phyloP scores from a whole-genome alignment of 2,888 invertebrate genomes.

The Gnatocerus cornutus region DNA sequence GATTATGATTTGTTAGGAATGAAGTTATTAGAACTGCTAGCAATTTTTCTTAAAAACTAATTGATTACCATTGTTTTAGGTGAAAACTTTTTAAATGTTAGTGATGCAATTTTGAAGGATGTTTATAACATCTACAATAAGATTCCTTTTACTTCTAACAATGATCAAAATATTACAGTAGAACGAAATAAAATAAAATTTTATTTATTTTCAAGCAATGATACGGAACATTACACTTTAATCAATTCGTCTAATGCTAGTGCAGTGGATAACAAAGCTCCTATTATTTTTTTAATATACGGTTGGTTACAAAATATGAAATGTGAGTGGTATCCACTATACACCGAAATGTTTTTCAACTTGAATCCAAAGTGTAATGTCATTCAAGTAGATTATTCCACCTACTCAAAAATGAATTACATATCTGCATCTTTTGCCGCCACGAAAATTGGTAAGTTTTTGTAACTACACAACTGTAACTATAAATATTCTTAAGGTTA shows the following conservation, averaged over 20 bases:
- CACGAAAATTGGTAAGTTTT: neutral
- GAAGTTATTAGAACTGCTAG: no score
- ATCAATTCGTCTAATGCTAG: neutral
- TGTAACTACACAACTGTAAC: no score
- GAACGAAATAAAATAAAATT: neutral
- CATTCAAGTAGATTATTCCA: neutral
- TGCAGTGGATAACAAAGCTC: neutral
- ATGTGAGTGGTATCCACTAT: neutral
- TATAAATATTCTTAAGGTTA: no score
- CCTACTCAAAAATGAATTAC: neutral
- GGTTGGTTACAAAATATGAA: neutral
- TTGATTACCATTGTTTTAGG: no score
- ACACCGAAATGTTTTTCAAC: neutral
- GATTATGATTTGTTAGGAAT: no score
- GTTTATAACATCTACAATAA: no score
- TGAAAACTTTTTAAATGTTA: no score
- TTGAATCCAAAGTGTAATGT: neutral
- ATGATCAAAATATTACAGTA: neutral
- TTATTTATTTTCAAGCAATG: neutral
- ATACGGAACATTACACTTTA: neutral
- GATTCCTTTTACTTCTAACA: no score
- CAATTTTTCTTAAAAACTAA: no score
- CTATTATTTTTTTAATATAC: neutral
- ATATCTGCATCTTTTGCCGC: neutral
- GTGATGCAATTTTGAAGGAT: no score